A percentile compares a stretch with the other conserved stretches of the same genome.
phyloP scores from a whole-genome alignment of 64 coral and sea anemone genomes.

The Stylophora pistillata region DNA sequence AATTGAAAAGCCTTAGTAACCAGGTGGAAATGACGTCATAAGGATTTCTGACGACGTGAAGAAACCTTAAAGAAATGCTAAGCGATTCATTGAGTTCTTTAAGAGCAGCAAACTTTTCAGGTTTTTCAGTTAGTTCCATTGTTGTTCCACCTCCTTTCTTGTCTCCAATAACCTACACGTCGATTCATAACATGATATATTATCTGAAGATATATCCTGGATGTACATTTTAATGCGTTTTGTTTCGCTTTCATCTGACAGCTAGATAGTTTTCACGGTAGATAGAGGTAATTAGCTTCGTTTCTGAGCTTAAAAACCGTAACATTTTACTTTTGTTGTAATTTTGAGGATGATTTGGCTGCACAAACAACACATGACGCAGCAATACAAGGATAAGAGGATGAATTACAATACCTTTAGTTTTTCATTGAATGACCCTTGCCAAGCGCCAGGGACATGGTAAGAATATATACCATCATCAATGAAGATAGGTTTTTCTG shows the following conservation, averaged over 20 bases:
- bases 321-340: too few species aligned
- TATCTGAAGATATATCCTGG: too few species aligned
- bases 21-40: slow-evolving; percentile 52
- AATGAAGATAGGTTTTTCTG: slow-evolving; percentile 8
- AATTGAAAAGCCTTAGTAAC: slow-evolving; percentile 29
- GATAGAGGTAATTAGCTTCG: too few species aligned
- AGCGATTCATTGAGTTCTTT: slow-evolving; percentile 17
- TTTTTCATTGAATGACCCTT: slow-evolving; percentile 13
- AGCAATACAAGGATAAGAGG: not conserved
- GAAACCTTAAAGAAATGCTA: slow-evolving; percentile 35
- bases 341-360: too few species aligned
- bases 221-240: too few species aligned
- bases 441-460: slow-evolving; percentile 34
- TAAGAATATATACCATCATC: slow-evolving; percentile 24
- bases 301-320: too few species aligned
- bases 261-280: too few species aligned
- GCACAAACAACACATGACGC: too few species aligned
- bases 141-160: slow-evolving; percentile 53
- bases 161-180: slow-evolving; percentile 29
- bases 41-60: slow-evolving; percentile 57
- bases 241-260: too few species aligned
- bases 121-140: slow-evolving; percentile 44
- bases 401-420: not conserved
- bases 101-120: slow-evolving; percentile 8
- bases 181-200: not conserved